Conservation (phyloP, 1,140 invertebrate species). For the Eulimnadia texana region DNA sequence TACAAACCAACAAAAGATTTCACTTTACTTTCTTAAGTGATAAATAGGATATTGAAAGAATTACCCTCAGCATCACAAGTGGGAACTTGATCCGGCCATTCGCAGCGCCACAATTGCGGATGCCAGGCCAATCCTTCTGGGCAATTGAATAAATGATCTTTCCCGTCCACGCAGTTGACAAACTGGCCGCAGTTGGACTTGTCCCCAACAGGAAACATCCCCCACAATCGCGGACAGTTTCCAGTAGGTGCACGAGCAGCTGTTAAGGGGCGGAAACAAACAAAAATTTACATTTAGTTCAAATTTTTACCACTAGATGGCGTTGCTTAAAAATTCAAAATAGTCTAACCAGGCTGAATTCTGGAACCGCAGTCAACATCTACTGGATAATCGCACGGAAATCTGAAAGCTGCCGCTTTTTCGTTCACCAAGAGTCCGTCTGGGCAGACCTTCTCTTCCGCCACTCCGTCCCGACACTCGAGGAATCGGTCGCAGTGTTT, state of each 20-base stretch:
- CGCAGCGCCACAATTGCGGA: conserved; percentile 20
- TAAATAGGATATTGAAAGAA: not conserved
- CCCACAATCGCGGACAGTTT: conserved; percentile 29
- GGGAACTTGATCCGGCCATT: conserved; percentile 24
- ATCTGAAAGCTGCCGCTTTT: conserved; percentile 47
- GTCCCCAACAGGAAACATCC: conserved; percentile 19
- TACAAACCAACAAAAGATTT: conserved; percentile 21
- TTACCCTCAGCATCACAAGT: conserved; percentile 23
- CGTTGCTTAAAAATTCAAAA: not conserved
- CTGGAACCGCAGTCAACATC: conserved; percentile 64
- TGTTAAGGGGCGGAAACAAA: conserved; percentile 27
- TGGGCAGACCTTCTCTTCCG: conserved; percentile 56
- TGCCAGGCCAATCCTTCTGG: conserved; percentile 25
- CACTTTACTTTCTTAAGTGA: not conserved
- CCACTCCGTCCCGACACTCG: conserved; percentile 47
- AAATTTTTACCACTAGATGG: not conserved
- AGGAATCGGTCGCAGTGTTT: conserved; percentile 71
- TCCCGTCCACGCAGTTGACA: conserved; percentile 22
- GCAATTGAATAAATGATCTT: conserved; percentile 20
- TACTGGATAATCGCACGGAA: conserved; percentile 58
- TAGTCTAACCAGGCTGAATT: conserved; percentile 55
- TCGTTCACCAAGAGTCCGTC: conserved; percentile 68
- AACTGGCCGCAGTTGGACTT: conserved; percentile 20
- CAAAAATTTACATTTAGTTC: not conserved
- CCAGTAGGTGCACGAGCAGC: conserved; percentile 56